These are phyloP conservation scores for Xylota segnis DNA, from an alignment of 2,888 invertebrate genomes.

Conservation along the genomic window DNA sequence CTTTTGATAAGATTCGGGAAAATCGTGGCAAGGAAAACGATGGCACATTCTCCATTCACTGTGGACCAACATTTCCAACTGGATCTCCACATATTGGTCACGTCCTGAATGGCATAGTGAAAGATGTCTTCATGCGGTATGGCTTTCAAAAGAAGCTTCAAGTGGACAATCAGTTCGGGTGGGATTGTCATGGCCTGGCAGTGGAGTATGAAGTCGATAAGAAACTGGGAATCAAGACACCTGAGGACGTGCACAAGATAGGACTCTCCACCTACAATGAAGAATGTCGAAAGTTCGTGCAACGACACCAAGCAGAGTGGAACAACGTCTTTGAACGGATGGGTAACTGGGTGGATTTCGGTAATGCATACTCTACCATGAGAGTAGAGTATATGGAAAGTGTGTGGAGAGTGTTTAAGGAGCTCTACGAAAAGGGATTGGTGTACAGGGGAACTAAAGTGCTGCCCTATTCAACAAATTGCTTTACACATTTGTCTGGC, in stretches of 20 bases:
- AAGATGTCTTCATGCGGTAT: conserved; percentile 97
- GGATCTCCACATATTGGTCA: conserved; percentile 99
- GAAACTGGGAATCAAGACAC: conserved; percentile 93
- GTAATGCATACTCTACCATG: conserved; percentile 98
- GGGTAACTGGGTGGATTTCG: conserved; percentile 98
- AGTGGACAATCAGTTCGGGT: conserved; percentile 95
- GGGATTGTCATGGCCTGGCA: conserved; percentile 98
- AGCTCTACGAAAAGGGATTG: conserved; percentile 95
- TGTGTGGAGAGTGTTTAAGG: conserved; percentile 98
- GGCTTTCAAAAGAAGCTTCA: conserved; percentile 95
- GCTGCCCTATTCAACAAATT: conserved; percentile 98
- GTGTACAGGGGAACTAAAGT: conserved; percentile 98
- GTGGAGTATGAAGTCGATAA: conserved; percentile 96
- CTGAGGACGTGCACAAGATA: conserved; percentile 97
- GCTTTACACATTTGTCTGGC: conserved; percentile 97
- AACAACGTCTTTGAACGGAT: conserved; percentile 91
- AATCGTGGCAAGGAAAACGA: conserved; percentile 85
- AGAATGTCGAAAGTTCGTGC: conserved; percentile 97
- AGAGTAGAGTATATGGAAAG: conserved; percentile 99
- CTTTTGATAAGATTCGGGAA: conserved; percentile 91
- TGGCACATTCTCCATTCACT: conserved; percentile 93
- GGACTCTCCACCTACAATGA: conserved; percentile 96
- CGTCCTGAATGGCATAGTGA: conserved; percentile 97
- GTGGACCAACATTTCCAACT: conserved; percentile 99
- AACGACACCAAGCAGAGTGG: conserved; percentile 96